Conservation (phyloP, 2,797 vertebrate genomes). For the Chanos chanos region DNA sequence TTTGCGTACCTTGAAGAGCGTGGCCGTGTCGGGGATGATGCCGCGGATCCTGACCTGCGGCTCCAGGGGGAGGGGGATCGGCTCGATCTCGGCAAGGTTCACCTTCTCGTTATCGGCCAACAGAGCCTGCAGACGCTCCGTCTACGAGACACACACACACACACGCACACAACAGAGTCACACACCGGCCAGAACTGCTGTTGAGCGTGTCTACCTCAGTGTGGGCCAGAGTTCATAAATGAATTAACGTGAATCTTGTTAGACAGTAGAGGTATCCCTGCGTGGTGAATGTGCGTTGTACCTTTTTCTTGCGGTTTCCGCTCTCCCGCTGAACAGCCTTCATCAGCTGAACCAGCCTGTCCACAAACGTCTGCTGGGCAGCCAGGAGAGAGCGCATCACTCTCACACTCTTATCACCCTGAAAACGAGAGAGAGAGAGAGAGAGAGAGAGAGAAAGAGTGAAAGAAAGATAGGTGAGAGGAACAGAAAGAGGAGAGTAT, state of each 20-base stretch:
- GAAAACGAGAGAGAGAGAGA: conserved; percentile 28
- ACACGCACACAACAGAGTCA: background rate
- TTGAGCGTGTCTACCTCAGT: conserved; percentile 6
- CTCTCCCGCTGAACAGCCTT: conserved; percentile 97
- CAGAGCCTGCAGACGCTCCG: conserved; percentile 89
- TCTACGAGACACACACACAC: conserved; percentile 64
- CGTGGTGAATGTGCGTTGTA: conserved; percentile 41
- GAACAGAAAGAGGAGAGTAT: no score
- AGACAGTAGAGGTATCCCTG: no score
- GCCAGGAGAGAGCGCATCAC: conserved; percentile 95
- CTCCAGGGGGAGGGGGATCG: conserved; percentile 93
- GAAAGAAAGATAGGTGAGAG: background rate
- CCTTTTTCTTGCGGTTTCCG: conserved; percentile 98
- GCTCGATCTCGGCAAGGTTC: conserved; percentile 92
- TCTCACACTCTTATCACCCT: conserved; percentile 95
- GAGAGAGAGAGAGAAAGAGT: background rate
- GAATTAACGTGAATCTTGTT: background rate
- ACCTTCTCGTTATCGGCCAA: conserved; percentile 96
- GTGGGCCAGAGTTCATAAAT: background rate
- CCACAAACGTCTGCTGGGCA: conserved; percentile 94
- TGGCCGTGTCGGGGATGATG: conserved; percentile 94
- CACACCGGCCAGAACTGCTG: no score
- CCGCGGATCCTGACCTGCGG: conserved; percentile 92
- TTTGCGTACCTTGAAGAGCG: conserved; percentile 87
- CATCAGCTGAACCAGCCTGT: conserved; percentile 94